phyloP scores from a whole-genome alignment of 2,888 invertebrate genomes.

The Sphinx pinastri region DNA sequence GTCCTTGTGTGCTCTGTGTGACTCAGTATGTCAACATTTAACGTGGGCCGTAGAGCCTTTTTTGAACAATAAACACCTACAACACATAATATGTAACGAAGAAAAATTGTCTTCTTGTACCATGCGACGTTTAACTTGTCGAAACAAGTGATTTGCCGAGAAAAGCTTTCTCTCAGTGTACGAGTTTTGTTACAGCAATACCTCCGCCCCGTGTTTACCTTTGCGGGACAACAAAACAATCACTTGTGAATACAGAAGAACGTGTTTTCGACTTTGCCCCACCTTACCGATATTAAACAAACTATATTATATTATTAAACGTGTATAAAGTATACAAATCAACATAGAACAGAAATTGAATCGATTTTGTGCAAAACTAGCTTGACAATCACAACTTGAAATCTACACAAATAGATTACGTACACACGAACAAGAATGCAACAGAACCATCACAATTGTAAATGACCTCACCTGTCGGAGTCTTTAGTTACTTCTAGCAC shows the following conservation, averaged over 20 bases:
- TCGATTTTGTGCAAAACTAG: conserved; percentile 24
- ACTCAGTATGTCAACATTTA: conserved; percentile 76
- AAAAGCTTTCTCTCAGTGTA: conserved; percentile 62
- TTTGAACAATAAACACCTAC: conserved; percentile 25
- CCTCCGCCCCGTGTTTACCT: conserved; percentile 51
- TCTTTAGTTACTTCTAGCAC: conserved; percentile 55
- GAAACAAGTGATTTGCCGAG: conserved; percentile 43
- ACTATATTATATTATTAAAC: background rate
- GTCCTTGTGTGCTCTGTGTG: conserved; percentile 76
- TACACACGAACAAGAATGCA: conserved; percentile 34
- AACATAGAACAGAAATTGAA: background rate
- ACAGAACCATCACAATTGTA: conserved; percentile 30
- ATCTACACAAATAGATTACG: conserved; percentile 54
- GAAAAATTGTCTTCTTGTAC: no score
- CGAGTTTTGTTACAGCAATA: conserved; percentile 40
- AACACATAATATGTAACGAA: background rate
- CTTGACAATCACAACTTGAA: conserved; percentile 36
- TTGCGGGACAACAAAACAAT: conserved; percentile 57
- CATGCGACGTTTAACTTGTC: background rate
- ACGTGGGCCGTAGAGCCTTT: conserved; percentile 75
- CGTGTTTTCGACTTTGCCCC: conserved; percentile 33
- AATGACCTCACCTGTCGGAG: conserved; percentile 56
- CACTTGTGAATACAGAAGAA: conserved; percentile 40
- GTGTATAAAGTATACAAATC: background rate
- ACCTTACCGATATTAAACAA: background rate